Evolutionary conservation across 2,797 vertebrate species (phyloP).

Genomic region (Myotis vivesi): DNA sequence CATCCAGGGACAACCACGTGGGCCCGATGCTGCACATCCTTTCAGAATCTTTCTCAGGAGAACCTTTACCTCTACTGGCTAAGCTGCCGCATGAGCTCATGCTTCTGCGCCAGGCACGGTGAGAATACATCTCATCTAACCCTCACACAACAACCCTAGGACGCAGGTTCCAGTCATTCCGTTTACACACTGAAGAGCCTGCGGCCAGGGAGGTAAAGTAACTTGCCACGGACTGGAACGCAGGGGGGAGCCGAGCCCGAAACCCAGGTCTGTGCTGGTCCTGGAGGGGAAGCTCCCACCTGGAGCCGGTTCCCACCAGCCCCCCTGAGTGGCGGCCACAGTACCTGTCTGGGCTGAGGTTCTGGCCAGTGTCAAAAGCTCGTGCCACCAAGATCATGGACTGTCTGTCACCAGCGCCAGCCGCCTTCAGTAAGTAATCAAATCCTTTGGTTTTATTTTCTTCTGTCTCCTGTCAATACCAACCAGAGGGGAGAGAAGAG

Average conservation of each 20-base stretch:
- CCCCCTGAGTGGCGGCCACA: neutral
- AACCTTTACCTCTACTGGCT: too few species aligned
- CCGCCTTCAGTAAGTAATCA: constrained; percentile 91
- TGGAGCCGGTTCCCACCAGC: neutral
- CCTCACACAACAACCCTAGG: neutral
- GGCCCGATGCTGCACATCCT: neutral
- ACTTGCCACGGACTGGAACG: neutral
- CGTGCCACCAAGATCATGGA: constrained; percentile 95
- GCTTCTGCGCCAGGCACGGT: neutral
- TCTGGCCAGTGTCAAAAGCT: constrained; percentile 92
- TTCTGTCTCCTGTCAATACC: constrained; percentile 87
- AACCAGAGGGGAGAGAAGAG: neutral
- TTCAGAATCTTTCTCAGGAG: neutral
- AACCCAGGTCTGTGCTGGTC: neutral
- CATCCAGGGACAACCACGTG: neutral
- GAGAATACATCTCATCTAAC: neutral
- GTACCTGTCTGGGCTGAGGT: constrained; percentile 92
- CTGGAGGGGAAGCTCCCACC: neutral
- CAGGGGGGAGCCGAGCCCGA: neutral
- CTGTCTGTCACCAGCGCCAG: constrained; percentile 94
- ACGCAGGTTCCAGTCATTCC: neutral
- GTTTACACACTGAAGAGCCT: neutral
- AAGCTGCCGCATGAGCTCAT: neutral
- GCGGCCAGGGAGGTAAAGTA: neutral
- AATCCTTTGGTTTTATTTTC: constrained; percentile 93